Percentiles rank a stretch among this genome's conserved stretches.
phyloP scores from a whole-genome alignment of 2,888 invertebrate genomes.

The Carpatolechia fugitivella region DNA sequence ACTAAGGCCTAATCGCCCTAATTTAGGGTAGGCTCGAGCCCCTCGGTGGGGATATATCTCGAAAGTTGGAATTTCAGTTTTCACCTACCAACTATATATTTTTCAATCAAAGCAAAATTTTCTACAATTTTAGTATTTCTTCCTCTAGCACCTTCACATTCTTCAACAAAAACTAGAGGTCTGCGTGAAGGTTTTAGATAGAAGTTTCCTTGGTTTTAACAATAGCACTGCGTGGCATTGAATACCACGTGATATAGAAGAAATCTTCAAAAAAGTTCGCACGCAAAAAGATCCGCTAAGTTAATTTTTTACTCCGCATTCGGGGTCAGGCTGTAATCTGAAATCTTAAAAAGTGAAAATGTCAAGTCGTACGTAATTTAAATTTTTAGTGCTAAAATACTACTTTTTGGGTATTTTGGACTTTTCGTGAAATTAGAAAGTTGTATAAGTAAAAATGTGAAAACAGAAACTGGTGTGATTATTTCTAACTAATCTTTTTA shows the following conservation, averaged over 20 bases:
- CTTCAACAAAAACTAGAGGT: background rate
- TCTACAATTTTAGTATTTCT: too few species aligned
- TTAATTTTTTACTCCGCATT: background rate
- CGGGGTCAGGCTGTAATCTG: constrained; percentile 1
- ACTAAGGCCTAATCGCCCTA: too few species aligned
- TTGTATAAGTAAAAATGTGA: background rate
- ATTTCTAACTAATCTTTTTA: too few species aligned
- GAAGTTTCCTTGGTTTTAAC: background rate
- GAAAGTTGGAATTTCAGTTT: too few species aligned
- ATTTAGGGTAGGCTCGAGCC: too few species aligned
- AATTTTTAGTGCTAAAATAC: background rate
- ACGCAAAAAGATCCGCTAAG: constrained; percentile 1
- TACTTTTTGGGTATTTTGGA: background rate
- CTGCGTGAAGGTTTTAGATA: background rate
- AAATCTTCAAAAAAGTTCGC: constrained; percentile 8
- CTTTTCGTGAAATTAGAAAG: background rate
- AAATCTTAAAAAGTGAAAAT: background rate
- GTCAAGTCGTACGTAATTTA: background rate
- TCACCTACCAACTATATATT: too few species aligned
- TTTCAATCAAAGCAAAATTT: too few species aligned
- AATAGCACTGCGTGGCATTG: background rate
- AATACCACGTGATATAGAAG: background rate
- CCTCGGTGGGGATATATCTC: too few species aligned
- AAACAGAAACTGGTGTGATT: too few species aligned
- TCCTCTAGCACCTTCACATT: too few species aligned